Evolutionary conservation across 2,797 vertebrate genomes (phyloP), one percentile per base, ranked within the genome.

Genomic region (Knipowitschia caucasica): DNA sequence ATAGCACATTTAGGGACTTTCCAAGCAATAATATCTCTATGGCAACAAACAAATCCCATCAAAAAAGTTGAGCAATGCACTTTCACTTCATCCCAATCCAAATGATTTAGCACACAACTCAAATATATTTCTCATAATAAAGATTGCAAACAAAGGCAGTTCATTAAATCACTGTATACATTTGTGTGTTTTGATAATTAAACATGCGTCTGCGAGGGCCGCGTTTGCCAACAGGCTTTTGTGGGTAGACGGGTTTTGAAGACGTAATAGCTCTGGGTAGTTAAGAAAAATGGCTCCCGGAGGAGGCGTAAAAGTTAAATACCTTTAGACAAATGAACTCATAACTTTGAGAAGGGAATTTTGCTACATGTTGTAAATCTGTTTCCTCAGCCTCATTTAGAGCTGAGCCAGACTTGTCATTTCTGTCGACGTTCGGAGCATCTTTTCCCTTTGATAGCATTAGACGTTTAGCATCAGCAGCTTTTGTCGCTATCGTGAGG

Each of bases 361-460:
- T 30, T 30, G 45, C 21, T 18, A 18, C 44, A 47, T 18, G 44
- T 30, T 20, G 31, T 47, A 30, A 47, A 30, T 30, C 44, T 47
- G 43, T 46, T 30, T 30, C 14, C 40, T 17, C 27, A 21, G 6
- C 10, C 27, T 30, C 44, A 30, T 30, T 39, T 39, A 21, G 18
- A 21, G 18, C 36, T 12, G 2, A 9, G 36, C 18, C 2, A 11
- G 36, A 20, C 17, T 8, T 39, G 36, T 39, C 18, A 39, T 21
- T 11, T 21, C 18, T 39, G 10, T 10, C 18, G 8, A 12, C 36
- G 71, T 64, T 11, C n/a, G n/a, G n/a, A 58, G 66, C 73, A 56
- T 78, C 69, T 75, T 62, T 38, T 77, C 36, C 36, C 18, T 4
- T 2, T 11, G 18, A 39, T 5, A 8, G 12, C 5, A 17, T 21